Evolutionary conservation across 2,113 vertebrate species (phyloP), one percentile per base, ranked within the genome.

Genomic region (Cryptomyrus ogoouensis): DNA sequence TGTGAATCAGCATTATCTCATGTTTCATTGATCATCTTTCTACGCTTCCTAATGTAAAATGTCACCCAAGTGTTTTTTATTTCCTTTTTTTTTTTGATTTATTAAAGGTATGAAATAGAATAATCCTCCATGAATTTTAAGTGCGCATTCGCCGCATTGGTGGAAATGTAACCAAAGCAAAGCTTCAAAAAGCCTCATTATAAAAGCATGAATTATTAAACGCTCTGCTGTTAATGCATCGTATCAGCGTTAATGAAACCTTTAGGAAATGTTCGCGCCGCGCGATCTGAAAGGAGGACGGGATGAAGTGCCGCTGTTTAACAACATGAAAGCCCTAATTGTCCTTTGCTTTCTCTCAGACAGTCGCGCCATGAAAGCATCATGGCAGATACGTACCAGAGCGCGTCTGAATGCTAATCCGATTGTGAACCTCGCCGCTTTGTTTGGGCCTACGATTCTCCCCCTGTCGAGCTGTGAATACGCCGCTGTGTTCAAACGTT

Each of bases 201-300:
- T 84, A 84, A 84, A 84, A 47, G 83, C 83, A 84, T 84, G 83
- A 84, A 84, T 84, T 84, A 84, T 84, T 84, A 46, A 84, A 47
- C 3, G 83, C 1, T 47, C 44, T 9, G 19, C 24, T 84, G 83
- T 84, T 84, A 84, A 84, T 84, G 44, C 39, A 24, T 84, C 39
- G 44, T 47, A 84, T 84, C 83, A 15, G 19, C 27, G 27, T 87
- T 87, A 50, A 53, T 87, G 46, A 87, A 87, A 87, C 85, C 85
- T 87, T 87, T 53, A 87, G 47, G 85, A 87, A 87, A 56, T 87
- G 24, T 53, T 53, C 31, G 4, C 10, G n/a, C 27, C 27, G 31
- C 21, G 12, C 35, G 31, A 35, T 84, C 83, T 47, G 42, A 84
- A 31, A 56, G 85, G 49, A 53, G n/a, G 31, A 53, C 50, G 85